phyloP scores from a whole-genome alignment of 2,888 invertebrate genomes.

The Branchipolynoe longqiensis region DNA sequence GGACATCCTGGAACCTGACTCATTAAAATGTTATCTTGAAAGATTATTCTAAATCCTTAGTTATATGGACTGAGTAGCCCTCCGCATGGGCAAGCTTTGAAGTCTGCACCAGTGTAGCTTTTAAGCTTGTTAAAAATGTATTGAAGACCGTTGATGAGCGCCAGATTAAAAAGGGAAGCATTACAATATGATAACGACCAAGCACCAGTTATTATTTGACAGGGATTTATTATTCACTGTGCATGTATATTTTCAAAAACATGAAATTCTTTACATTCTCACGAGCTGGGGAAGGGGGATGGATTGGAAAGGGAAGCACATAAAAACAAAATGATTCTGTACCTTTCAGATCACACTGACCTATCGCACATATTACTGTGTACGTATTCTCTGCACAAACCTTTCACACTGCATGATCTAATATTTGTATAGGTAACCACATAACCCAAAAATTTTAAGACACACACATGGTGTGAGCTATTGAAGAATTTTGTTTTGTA shows the following conservation, averaged over 20 bases:
- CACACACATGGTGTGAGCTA: conserved; percentile 22
- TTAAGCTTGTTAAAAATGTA: no score
- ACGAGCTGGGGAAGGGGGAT: conserved; percentile 3
- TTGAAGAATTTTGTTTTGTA: no score
- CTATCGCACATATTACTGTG: conserved; percentile 27
- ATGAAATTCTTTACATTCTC: background rate
- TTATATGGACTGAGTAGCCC: no score
- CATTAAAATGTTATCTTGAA: no score
- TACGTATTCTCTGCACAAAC: conserved; percentile 11
- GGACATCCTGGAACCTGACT: no score
- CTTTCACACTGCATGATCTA: conserved; percentile 22
- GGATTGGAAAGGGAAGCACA: no score
- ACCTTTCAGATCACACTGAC: conserved; percentile 31
- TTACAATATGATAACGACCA: no score
- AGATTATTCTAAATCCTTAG: no score
- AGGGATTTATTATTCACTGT: conserved; percentile 43
- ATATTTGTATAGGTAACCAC: background rate
- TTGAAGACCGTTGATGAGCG: no score
- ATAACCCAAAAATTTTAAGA: background rate
- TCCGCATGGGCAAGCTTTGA: no score
- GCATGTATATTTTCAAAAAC: conserved; percentile 17
- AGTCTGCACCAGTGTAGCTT: no score
- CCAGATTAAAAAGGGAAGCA: no score
- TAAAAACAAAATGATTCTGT: background rate
- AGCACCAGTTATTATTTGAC: conserved; percentile 12